These are phyloP conservation scores for Pseudochirops corinnae DNA, from an alignment of 2,797 vertebrate genomes.

Conservation along the genomic window DNA sequence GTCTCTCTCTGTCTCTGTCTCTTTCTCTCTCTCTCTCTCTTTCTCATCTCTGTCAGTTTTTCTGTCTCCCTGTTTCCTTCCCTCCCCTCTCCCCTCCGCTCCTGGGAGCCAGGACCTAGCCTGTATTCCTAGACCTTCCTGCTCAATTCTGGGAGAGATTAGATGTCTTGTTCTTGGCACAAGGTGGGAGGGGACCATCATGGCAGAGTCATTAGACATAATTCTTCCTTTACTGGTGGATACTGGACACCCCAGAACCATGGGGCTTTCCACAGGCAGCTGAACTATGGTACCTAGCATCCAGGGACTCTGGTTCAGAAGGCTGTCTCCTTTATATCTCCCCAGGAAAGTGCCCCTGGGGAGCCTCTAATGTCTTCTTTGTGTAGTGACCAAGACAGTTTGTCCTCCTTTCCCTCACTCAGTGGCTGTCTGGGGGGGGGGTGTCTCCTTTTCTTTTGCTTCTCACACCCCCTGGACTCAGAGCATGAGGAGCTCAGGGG, in stretches of 20 bases:
- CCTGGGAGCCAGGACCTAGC: not conserved
- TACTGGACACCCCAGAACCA: not conserved
- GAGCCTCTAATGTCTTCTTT: not conserved
- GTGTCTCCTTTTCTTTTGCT: not conserved
- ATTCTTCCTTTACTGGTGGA: not conserved
- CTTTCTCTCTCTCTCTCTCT: not conserved
- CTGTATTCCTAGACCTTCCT: not conserved
- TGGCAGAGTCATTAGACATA: not conserved
- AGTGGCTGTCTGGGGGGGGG: not conserved
- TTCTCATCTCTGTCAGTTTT: not conserved
- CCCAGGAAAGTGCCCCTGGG: not conserved
- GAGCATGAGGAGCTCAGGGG: not conserved
- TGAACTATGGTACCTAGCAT: slow-evolving; percentile 44
- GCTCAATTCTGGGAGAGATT: not conserved
- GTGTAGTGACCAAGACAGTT: not conserved
- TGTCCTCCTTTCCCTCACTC: not conserved
- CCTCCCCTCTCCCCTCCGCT: too few relatives aligned
- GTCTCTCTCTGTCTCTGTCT: not conserved
- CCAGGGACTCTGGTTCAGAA: slow-evolving; percentile 44
- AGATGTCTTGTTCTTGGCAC: not conserved
- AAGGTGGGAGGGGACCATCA: not conserved
- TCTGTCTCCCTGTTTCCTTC: too few relatives aligned
- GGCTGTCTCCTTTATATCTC: slow-evolving; percentile 26
- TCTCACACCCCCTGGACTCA: not conserved
- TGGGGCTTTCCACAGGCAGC: not conserved